Evolutionary conservation across 2,113 vertebrate genomes (phyloP).

Genomic region (Lontra canadensis): DNA sequence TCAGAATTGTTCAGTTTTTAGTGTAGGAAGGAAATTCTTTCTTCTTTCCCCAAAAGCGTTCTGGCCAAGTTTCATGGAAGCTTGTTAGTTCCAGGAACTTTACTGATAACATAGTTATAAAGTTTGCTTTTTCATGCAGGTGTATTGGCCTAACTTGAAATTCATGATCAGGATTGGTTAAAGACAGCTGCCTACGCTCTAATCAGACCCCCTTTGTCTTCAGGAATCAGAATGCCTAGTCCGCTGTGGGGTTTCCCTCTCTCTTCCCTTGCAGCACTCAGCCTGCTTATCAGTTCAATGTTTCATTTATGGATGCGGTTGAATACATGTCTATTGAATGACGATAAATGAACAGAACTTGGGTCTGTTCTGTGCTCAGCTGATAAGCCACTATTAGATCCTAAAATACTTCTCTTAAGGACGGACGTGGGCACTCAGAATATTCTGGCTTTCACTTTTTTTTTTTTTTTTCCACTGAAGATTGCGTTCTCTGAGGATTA

Average conservation of each 20-base stretch:
- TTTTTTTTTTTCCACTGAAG: no score
- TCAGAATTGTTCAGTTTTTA: constrained; percentile 11
- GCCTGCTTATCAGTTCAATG: neutral
- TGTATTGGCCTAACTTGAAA: constrained; percentile 2
- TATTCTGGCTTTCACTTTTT: neutral
- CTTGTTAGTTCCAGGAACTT: neutral
- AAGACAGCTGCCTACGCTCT: neutral
- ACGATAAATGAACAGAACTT: constrained; percentile 33
- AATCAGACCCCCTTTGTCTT: neutral
- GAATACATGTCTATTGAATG: constrained; percentile 45
- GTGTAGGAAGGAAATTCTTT: neutral
- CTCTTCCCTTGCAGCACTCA: neutral
- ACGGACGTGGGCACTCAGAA: neutral
- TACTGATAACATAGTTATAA: neutral
- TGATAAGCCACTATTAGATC: constrained; percentile 1
- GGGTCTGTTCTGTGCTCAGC: neutral
- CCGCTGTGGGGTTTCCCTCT: neutral
- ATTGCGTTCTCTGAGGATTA: neutral
- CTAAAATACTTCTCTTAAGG: neutral
- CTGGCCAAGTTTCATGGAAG: neutral
- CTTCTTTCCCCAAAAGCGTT: neutral
- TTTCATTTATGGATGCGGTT: neutral
- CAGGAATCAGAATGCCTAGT: neutral
- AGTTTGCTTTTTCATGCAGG: neutral
- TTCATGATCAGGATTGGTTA: neutral